phyloP scores from a whole-genome alignment of 2,888 invertebrate species.

The Heteropelma amictum region DNA sequence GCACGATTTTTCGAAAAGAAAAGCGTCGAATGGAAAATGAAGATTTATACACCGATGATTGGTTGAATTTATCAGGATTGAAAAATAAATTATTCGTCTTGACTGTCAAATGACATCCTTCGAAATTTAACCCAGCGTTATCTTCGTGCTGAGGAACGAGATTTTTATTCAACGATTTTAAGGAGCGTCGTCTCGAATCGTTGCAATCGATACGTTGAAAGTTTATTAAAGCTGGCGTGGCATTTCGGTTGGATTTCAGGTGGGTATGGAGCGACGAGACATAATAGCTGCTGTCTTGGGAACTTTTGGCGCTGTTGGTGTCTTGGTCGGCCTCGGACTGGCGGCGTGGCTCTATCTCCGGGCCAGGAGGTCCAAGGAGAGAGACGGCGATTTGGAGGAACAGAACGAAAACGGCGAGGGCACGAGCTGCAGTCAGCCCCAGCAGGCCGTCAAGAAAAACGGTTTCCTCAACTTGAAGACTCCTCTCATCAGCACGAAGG shows the following conservation, averaged over 20 bases:
- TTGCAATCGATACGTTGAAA: too few relatives aligned
- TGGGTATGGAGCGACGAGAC: constrained; percentile 85
- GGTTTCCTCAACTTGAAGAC: constrained; percentile 86
- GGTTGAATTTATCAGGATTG: too few relatives aligned
- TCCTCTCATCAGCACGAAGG: constrained; percentile 86
- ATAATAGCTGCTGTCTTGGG: constrained; percentile 84
- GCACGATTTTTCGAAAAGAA: too few relatives aligned
- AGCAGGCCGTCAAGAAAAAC: constrained; percentile 79
- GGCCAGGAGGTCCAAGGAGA: constrained; percentile 80
- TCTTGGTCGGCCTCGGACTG: constrained; percentile 78
- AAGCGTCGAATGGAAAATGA: too few relatives aligned
- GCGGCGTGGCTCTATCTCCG: constrained; percentile 82
- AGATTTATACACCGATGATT: too few relatives aligned
- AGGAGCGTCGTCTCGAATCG: too few relatives aligned
- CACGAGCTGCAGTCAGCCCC: constrained; percentile 67
- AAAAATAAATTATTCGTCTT: too few relatives aligned
- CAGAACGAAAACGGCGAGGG: constrained; percentile 80
- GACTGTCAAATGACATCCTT: too few relatives aligned
- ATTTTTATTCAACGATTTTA: too few relatives aligned
- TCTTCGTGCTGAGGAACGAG: too few relatives aligned
- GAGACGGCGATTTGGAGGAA: constrained; percentile 81
- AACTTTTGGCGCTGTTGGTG: constrained; percentile 81
- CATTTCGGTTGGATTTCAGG: constrained; percentile 77
- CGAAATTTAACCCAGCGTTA: too few relatives aligned
- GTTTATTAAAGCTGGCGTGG: too few relatives aligned